Percentiles rank a stretch among this genome's conserved stretches.
Evolutionary conservation across 2,113 vertebrate genomes (phyloP).

Genomic region (Meles meles): DNA sequence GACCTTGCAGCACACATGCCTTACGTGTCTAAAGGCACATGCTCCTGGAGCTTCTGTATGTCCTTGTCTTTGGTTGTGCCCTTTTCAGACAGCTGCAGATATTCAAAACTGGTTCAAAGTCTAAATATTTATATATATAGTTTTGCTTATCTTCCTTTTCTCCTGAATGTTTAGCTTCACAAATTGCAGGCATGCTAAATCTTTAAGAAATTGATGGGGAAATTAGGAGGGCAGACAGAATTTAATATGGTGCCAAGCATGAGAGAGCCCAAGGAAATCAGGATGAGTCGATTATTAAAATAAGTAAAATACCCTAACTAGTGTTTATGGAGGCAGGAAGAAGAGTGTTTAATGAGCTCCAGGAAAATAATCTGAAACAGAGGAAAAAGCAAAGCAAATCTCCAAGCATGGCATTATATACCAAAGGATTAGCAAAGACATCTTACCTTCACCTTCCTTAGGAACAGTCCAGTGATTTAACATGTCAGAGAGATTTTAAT

Average conservation of each 20-base stretch:
- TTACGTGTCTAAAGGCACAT: background rate
- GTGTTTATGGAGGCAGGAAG: slow-evolving; percentile 16
- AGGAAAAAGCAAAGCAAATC: background rate
- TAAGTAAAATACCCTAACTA: slow-evolving; percentile 43
- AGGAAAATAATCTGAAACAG: background rate
- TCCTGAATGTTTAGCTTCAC: background rate
- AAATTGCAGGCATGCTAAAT: background rate
- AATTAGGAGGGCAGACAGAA: slow-evolving; percentile 27
- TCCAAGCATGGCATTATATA: background rate
- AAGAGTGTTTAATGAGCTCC: slow-evolving; percentile 27
- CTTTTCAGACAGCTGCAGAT: background rate
- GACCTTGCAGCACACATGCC: background rate
- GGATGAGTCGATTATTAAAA: background rate
- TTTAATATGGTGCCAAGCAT: background rate
- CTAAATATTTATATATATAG: background rate
- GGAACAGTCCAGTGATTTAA: slow-evolving; percentile 28
- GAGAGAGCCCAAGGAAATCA: background rate
- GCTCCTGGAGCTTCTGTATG: background rate
- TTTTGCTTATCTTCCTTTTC: background rate
- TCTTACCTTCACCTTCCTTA: slow-evolving; percentile 6
- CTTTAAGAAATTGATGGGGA: slow-evolving; percentile 25
- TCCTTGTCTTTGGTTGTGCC: background rate
- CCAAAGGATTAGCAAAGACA: slow-evolving; percentile 25
- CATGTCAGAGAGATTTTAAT: slow-evolving; percentile 56
- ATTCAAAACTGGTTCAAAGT: background rate